These are phyloP conservation scores for Macrosteles quadrilineatus DNA, from an alignment of 1,140 invertebrate species.

Conservation along the genomic window DNA sequence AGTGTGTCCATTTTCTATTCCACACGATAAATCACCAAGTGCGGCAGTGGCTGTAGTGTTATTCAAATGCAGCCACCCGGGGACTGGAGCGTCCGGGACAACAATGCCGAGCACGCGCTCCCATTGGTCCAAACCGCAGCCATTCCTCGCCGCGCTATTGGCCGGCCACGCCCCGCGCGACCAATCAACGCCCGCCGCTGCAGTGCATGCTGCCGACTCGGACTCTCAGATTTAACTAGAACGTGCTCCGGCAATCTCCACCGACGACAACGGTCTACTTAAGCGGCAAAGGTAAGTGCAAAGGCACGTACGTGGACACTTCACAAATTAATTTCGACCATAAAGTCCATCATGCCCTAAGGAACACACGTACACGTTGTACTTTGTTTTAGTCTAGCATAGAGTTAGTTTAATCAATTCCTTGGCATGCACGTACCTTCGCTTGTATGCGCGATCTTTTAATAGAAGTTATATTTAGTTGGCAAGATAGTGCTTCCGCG, in stretches of 20 bases:
- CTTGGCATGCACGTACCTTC: not conserved
- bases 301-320: conserved; percentile 25
- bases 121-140: conserved; percentile 2
- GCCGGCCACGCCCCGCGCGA: not conserved
- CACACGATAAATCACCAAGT: conserved; percentile 12
- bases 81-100: not conserved
- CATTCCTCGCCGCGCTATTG: conserved; percentile 4
- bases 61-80: conserved; percentile 15
- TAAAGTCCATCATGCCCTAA: conserved; percentile 23
- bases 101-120: not conserved
- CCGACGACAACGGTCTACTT: conserved; percentile 14
- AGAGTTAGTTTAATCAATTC: not conserved
- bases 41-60: not conserved
- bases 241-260: conserved; percentile 10
- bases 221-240: conserved; percentile 26
- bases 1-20: conserved; percentile 23
- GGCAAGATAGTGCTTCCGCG: too few relatives aligned
- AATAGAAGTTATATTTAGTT: too few relatives aligned
- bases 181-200: not conserved
- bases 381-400: conserved; percentile 17
- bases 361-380: conserved; percentile 21
- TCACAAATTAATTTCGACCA: conserved; percentile 30
- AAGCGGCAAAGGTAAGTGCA: conserved; percentile 28
- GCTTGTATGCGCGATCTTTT: too few relatives aligned
- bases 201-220: conserved; percentile 18